Percentiles rank a stretch among this genome's conserved stretches.
Evolutionary conservation across 2,113 vertebrate genomes (phyloP).

Genomic region (Tragelaphus scriptus): DNA sequence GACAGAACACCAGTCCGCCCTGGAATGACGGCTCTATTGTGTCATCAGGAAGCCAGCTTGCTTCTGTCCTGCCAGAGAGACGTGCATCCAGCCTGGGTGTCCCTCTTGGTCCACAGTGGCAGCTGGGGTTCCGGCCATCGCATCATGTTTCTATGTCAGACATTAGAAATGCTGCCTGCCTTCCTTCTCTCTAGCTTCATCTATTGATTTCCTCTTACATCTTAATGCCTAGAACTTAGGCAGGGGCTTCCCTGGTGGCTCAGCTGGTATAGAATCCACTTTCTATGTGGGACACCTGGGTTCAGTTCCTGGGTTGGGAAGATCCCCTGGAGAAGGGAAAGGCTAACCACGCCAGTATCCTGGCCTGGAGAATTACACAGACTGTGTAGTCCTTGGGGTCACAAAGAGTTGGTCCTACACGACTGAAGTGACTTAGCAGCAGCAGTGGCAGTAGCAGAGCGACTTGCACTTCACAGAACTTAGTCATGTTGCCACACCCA

Average conservation of each 20-base stretch:
- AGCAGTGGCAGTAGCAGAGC: too few relatives aligned
- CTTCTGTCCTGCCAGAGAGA: background rate
- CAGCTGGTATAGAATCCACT: background rate
- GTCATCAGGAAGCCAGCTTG: background rate
- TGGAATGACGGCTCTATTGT: background rate
- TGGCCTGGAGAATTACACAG: rapidly evolving
- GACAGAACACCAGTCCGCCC: rapidly evolving
- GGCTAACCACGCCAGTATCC: rapidly evolving
- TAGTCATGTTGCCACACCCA: background rate
- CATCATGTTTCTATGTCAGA: background rate
- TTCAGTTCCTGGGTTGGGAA: background rate
- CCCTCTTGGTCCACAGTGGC: background rate
- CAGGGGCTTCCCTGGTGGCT: background rate
- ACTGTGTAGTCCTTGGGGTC: background rate
- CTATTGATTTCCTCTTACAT: background rate
- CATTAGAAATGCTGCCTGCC: background rate
- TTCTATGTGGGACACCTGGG: rapidly evolving
- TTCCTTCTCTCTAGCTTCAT: background rate
- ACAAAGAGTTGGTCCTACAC: background rate
- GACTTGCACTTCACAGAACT: background rate
- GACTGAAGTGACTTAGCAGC: too few relatives aligned
- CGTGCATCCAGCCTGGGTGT: background rate
- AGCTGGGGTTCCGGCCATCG: background rate
- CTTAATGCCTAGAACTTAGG: background rate
- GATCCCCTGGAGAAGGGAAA: background rate